Evolutionary conservation across 1,140 invertebrate species (phyloP).

Genomic region (Popillia japonica): DNA sequence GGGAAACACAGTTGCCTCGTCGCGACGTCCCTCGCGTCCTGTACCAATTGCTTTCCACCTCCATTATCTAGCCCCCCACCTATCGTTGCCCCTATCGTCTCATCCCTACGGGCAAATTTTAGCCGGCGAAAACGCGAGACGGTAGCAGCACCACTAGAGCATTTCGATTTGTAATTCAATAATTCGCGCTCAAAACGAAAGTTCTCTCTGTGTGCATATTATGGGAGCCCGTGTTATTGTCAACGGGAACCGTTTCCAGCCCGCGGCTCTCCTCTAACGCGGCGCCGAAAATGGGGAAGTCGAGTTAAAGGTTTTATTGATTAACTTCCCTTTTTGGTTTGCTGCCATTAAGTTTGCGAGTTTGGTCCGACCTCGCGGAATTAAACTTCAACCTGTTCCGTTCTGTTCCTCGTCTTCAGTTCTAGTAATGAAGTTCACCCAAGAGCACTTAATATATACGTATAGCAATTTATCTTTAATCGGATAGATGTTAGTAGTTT

Average conservation of each 20-base stretch:
- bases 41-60: neutral
- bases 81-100: conserved; percentile 3
- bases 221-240: conserved; percentile 50
- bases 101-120: conserved; percentile 26
- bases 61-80: neutral
- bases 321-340: conserved; percentile 53
- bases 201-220: conserved; percentile 48
- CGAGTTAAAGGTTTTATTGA: conserved; percentile 56
- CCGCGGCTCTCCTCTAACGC: conserved; percentile 41
- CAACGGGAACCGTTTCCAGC: conserved; percentile 46
- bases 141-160: conserved; percentile 36
- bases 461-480: conserved; percentile 15
- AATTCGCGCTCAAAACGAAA: conserved; percentile 50
- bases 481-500: neutral
- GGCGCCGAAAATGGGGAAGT: conserved; percentile 47
- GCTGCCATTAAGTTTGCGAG: conserved; percentile 51
- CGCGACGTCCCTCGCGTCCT: neutral
- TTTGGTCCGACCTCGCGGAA: conserved; percentile 48
- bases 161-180: conserved; percentile 51
- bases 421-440: conserved; percentile 49
- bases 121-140: conserved; percentile 13
- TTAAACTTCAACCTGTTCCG: conserved; percentile 49
- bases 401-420: conserved; percentile 44
- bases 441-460: conserved; percentile 1
- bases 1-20: neutral